Percentiles rank a stretch among this genome's conserved stretches.
Evolutionary conservation across 2,113 vertebrate species (phyloP).

Genomic region (Proteles cristata): DNA sequence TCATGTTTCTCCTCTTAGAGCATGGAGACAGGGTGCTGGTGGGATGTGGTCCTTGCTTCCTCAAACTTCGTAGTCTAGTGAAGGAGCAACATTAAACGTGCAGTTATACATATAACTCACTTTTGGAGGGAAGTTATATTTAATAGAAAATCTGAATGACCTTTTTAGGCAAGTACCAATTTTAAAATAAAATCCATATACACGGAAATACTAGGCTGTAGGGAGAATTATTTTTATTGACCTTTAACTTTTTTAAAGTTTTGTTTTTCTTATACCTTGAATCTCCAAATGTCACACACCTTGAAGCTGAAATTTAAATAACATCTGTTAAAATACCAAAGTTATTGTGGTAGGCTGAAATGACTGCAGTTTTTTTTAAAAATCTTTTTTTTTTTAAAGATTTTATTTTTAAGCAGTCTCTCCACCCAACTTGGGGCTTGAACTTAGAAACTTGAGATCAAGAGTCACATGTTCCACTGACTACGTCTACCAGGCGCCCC

Average conservation of each 20-base stretch:
- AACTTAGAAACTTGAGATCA: background rate
- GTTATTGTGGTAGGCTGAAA: background rate
- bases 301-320: conserved; percentile 25
- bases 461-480: background rate
- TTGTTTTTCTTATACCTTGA: background rate
- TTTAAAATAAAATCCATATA: background rate
- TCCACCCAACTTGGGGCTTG: background rate
- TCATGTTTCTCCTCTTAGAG: background rate
- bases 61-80: background rate
- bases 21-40: background rate
- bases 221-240: background rate
- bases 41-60: background rate
- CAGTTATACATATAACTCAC: background rate
- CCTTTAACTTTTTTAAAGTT: conserved; percentile 6
- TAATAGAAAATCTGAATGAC: background rate
- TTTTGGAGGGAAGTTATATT: background rate
- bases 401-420: background rate
- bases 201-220: background rate
- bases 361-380: background rate
- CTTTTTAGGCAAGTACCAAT: background rate
- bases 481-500: background rate
- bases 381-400: background rate
- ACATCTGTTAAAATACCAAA: background rate
- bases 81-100: background rate
- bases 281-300: background rate